phyloP scores from a whole-genome alignment of 2,797 vertebrate species.

The Aldrovandia affinis region DNA sequence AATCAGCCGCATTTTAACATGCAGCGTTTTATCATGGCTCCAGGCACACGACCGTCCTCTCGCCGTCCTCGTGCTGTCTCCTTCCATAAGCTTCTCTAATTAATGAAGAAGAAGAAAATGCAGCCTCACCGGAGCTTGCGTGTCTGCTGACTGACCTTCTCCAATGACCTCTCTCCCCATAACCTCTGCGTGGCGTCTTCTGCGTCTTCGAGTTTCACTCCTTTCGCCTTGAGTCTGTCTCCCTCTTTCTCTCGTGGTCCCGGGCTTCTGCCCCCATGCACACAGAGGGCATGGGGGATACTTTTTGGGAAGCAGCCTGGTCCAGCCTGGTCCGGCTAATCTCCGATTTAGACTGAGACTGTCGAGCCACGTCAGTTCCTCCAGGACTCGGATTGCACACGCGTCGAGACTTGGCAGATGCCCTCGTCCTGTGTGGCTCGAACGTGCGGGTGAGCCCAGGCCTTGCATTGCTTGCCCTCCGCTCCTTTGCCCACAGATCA shows the following conservation, averaged over 20 bases:
- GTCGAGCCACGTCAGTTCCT: neutral
- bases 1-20: neutral
- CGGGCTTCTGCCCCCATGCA: neutral
- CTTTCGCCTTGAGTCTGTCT: too few species aligned
- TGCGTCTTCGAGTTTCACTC: neutral
- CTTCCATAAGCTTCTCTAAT: neutral
- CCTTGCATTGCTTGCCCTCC: neutral
- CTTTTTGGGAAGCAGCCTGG: neutral
- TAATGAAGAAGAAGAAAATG: neutral
- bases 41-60: neutral
- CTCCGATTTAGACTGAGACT: too few species aligned
- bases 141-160: neutral
- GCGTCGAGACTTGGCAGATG: neutral
- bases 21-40: neutral
- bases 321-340: too few species aligned
- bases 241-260: neutral
- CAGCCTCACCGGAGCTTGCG: neutral
- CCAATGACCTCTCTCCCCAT: neutral
- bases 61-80: neutral
- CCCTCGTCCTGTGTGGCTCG: neutral
- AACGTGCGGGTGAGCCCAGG: neutral
- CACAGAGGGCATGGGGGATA: neutral
- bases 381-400: neutral
- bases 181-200: neutral
- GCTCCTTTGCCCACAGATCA: neutral